Evolutionary conservation across 2,797 vertebrate genomes (phyloP).

Genomic region (Gymnothorax javanicus): DNA sequence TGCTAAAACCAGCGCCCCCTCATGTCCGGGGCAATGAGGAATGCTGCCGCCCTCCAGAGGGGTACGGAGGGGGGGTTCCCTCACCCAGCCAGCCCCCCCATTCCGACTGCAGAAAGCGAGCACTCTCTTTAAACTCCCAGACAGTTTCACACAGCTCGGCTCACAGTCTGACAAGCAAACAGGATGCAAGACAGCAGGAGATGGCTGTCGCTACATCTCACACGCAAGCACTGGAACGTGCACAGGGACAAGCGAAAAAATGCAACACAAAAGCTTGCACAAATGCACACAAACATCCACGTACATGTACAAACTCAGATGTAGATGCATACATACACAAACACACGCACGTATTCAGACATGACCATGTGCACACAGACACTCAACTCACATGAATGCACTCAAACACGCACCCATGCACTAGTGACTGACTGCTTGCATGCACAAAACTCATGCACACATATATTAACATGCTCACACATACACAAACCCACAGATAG

Average conservation of each 20-base stretch:
- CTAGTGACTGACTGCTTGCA: constrained; percentile 17
- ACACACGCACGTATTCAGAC: background rate
- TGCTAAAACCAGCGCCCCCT: background rate
- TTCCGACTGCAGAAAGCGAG: background rate
- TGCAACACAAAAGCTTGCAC: background rate
- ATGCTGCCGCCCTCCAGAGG: background rate
- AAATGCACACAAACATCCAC: background rate
- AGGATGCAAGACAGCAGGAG: background rate
- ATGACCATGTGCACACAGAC: background rate
- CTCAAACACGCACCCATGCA: background rate
- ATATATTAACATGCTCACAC: background rate
- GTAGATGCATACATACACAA: background rate
- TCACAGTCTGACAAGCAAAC: no score
- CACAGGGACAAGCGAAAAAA: background rate
- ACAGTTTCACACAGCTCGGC: background rate
- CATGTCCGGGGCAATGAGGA: background rate
- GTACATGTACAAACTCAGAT: background rate
- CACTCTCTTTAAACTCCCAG: background rate
- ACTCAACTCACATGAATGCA: background rate
- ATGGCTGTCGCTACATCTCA: background rate
- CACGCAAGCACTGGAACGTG: background rate
- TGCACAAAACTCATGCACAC: background rate
- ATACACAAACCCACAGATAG: background rate
- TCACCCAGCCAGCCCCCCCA: background rate
- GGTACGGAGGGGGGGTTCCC: background rate